phyloP scores from a whole-genome alignment of 1,140 invertebrate species.

The Drosophila bocki region DNA sequence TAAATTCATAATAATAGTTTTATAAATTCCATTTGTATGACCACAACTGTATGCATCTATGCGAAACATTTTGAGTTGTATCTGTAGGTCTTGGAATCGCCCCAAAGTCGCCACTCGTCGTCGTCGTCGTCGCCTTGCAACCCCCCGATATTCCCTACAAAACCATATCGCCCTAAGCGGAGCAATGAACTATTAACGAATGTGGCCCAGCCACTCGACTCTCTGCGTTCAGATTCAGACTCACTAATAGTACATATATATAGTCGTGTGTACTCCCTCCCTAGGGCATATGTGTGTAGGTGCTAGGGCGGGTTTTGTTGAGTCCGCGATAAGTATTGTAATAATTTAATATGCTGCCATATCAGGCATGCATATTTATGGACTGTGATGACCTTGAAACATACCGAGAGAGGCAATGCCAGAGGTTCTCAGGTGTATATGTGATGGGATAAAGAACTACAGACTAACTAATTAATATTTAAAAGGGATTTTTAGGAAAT shows the following conservation, averaged over 20 bases:
- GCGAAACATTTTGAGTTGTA: constrained; percentile 17
- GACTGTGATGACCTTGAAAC: constrained; percentile 33
- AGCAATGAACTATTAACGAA: constrained; percentile 81
- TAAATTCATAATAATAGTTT: neutral
- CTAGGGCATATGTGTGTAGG: constrained; percentile 20
- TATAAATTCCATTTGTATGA: neutral
- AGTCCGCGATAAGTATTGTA: constrained; percentile 36
- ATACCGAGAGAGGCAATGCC: neutral
- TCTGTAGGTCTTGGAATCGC: constrained; percentile 50
- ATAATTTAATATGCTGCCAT: constrained; percentile 33
- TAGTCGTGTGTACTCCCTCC: neutral
- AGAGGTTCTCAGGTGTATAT: constrained; percentile 21
- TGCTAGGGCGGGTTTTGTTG: constrained; percentile 28
- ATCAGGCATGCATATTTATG: constrained; percentile 47
- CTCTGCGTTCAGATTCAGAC: constrained; percentile 35
- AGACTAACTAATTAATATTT: neutral
- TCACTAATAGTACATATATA: neutral
- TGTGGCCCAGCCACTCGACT: constrained; percentile 50
- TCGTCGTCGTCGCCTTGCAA: constrained; percentile 28
- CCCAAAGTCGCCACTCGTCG: constrained; percentile 42
- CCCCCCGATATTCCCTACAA: constrained; percentile 31
- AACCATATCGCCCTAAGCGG: constrained; percentile 57
- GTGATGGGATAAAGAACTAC: neutral
- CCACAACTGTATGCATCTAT: constrained; percentile 18
- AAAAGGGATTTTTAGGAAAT: neutral